phyloP scores from a whole-genome alignment of 2,888 invertebrate genomes.

The Agrochola macilenta region DNA sequence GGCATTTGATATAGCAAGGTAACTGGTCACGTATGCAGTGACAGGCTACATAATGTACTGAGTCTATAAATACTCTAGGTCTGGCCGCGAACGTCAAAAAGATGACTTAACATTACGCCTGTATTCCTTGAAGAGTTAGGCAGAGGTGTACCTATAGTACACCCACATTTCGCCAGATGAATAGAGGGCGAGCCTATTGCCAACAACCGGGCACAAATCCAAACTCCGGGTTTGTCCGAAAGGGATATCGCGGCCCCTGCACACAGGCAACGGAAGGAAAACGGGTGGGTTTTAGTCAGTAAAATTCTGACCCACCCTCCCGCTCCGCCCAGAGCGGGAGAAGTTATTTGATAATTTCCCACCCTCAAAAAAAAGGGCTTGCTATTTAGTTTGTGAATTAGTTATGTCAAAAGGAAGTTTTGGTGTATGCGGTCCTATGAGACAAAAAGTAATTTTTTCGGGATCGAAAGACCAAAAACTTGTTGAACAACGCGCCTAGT shows the following conservation, averaged over 20 bases:
- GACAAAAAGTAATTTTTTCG: neutral
- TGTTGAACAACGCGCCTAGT: too few relatives aligned
- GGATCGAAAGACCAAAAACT: neutral
- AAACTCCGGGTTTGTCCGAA: too few relatives aligned
- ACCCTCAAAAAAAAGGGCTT: too few relatives aligned
- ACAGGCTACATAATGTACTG: neutral
- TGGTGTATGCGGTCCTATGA: neutral
- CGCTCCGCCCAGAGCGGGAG: too few relatives aligned
- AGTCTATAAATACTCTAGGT: neutral
- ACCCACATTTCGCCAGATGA: neutral
- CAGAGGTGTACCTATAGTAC: neutral
- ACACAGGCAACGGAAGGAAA: too few relatives aligned
- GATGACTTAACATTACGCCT: neutral
- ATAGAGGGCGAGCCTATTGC: neutral
- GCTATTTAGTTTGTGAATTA: neutral
- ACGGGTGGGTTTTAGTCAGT: too few relatives aligned
- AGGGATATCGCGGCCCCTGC: too few relatives aligned
- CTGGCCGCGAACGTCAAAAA: neutral
- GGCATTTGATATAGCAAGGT: constrained; percentile 28
- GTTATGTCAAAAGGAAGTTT: too few relatives aligned
- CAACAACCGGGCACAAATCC: neutral
- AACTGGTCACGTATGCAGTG: constrained; percentile 1
- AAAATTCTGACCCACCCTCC: too few relatives aligned
- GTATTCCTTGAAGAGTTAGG: neutral
- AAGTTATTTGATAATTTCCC: too few relatives aligned